phyloP scores from a whole-genome alignment of 2,797 vertebrate species.

The Danio choprae region DNA sequence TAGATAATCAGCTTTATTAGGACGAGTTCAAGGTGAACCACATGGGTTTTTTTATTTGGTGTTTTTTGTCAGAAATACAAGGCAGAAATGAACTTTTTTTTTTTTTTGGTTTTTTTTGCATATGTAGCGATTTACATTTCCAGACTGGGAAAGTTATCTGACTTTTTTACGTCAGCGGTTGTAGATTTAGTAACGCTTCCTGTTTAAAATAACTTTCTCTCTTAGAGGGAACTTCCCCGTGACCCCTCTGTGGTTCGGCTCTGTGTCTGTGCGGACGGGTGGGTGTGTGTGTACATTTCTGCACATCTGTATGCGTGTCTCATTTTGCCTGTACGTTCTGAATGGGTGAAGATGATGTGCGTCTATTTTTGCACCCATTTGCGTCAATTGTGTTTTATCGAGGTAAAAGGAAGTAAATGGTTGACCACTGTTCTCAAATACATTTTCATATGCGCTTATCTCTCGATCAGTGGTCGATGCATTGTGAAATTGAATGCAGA shows the following conservation, averaged over 20 bases:
- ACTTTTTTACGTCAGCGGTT: slow-evolving; percentile 58
- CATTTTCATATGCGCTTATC: slow-evolving; percentile 4
- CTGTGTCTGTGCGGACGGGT: slow-evolving; percentile 5
- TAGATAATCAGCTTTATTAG: slow-evolving; percentile 24
- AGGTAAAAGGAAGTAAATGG: slow-evolving; percentile 25
- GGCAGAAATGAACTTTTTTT: slow-evolving; percentile 54
- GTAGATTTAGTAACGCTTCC: slow-evolving; percentile 63
- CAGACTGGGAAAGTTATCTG: slow-evolving; percentile 62
- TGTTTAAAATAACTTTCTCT: slow-evolving; percentile 74
- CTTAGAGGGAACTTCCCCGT: slow-evolving; percentile 69
- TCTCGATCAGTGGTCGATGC: slow-evolving; percentile 30
- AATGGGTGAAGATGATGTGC: slow-evolving; percentile 2
- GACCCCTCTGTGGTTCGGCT: neutral
- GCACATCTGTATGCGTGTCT: slow-evolving; percentile 25
- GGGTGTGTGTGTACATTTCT: neutral
- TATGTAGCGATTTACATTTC: slow-evolving; percentile 56
- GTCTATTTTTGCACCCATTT: slow-evolving; percentile 44
- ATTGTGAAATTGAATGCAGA: slow-evolving; percentile 41
- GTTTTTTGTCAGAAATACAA: slow-evolving; percentile 46
- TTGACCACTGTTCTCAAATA: slow-evolving; percentile 7
- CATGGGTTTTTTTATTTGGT: slow-evolving; percentile 50
- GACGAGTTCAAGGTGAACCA: slow-evolving; percentile 30
- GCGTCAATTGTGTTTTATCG: slow-evolving; percentile 31
- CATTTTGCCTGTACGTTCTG: neutral
- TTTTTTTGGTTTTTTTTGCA: slow-evolving; percentile 55